Base-by-base conservation (phyloP, 2,797 vertebrate genomes). In the Takifugu ocellatus region DNA sequence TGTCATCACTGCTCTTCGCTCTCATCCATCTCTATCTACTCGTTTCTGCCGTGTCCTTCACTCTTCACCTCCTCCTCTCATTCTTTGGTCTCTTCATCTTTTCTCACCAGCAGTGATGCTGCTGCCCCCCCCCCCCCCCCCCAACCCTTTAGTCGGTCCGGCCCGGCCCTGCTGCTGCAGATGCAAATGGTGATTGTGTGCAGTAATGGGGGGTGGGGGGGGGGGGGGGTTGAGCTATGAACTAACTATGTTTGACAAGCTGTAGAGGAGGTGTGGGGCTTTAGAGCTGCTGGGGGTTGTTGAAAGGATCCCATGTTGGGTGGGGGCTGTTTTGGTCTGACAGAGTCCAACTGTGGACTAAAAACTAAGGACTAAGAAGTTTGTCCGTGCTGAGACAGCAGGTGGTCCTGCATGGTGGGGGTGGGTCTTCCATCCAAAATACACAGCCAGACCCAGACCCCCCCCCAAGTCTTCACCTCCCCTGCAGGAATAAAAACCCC, bases 241-340 rank as follows among this genome's bases (percentile, higher is more conserved):
- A 73, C 75, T 91, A 91, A 91, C 77, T 56, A 71, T 79, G 86
- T 90, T 90, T 91, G 91, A 91, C 90, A 90, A 83, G 78, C 75
- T 43, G 39, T 5, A 16, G 66, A 63, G 59, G 68, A 55, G 56
- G 66, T 67, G 63, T 46, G 54, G 61, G 63, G 74, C 43, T 47
- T 55, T 27, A 47, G 46, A 68, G 63, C 48, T 56, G 51, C 26
- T 60, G 61, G 62, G 42, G 73, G 31, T 24, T 25, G 51, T 42
- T 51, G 49, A 29, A 33, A 51, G 49, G 27, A 51, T 26, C 17
- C 2, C 16, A 17, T 61, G 25, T 47, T 58, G 36, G 49, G 52
- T 25, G 49, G 62, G 57, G 63, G 64, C 49, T 72, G 49, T 56
- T 46, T 59, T 56, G 63, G 48, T 26, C 55, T 47, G 58, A 83